Evolutionary conservation across 23 tunicate genomes (phyloP).

Genomic region (Phallusia fumigata): DNA sequence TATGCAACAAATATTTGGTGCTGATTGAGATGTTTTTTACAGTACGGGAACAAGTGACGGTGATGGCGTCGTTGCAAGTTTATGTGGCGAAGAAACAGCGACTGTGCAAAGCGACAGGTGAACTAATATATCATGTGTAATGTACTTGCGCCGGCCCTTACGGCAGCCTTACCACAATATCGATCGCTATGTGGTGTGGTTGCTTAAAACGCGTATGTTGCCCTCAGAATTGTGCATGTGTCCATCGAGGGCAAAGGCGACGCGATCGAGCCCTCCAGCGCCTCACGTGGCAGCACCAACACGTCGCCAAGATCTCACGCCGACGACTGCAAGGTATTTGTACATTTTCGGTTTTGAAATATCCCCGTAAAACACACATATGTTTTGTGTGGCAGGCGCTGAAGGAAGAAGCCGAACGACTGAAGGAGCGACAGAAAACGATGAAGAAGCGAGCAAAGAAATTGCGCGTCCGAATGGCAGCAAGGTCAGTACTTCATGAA

Average conservation of each 20-base stretch:
- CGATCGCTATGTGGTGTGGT: not conserved
- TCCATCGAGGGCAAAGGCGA: not conserved
- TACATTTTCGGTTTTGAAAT: not conserved
- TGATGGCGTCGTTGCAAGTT: not conserved
- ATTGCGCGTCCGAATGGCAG: conserved; percentile 54
- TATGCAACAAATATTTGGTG: no score
- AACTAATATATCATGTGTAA: not conserved
- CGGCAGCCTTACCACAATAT: not conserved
- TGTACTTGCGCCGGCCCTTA: not conserved
- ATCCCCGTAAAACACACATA: not conserved
- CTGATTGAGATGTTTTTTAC: not conserved
- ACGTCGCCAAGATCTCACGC: not conserved
- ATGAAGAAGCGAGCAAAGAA: conserved; percentile 84
- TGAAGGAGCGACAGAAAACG: conserved; percentile 55
- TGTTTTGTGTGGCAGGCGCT: not conserved
- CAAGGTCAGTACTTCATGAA: no score
- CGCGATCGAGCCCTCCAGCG: conserved; percentile 7
- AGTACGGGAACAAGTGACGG: not conserved
- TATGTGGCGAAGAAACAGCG: not conserved
- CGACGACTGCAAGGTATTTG: not conserved
- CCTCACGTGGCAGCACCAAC: not conserved
- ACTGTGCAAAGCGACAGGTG: not conserved
- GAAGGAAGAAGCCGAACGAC: conserved; percentile 35
- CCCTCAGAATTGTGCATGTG: no score
- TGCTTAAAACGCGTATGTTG: not conserved